Percentiles rank a stretch among this genome's conserved stretches.
Conservation (phyloP, 2,888 invertebrate species). For the Thymelicus sylvestris region DNA sequence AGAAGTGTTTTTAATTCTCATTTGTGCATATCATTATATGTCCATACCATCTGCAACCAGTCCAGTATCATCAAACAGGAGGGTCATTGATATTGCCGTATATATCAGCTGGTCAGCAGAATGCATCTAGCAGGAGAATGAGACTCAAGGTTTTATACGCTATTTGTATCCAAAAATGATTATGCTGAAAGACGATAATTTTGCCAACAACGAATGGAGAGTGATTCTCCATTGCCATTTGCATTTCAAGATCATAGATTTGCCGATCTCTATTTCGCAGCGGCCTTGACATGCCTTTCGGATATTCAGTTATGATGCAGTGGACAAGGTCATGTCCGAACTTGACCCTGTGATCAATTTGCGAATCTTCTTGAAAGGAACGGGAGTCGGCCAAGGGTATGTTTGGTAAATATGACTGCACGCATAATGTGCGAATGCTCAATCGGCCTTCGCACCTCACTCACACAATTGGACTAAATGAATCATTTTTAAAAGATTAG, state of each 20-base stretch:
- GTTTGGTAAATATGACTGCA: slow-evolving; percentile 26
- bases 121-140: too few species aligned
- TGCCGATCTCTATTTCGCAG: slow-evolving; percentile 4
- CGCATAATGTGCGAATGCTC: not conserved
- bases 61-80: too few species aligned
- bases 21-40: too few species aligned
- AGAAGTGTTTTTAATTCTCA: too few species aligned
- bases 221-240: not conserved
- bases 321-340: slow-evolving; percentile 14
- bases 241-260: slow-evolving; percentile 20
- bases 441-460: not conserved
- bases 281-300: slow-evolving; percentile 22
- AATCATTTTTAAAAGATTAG: not conserved
- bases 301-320: slow-evolving; percentile 20
- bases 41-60: too few species aligned
- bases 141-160: too few species aligned
- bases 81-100: too few species aligned
- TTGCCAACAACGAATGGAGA: too few species aligned
- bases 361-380: not conserved
- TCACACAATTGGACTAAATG: not conserved
- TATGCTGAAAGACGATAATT: too few species aligned
- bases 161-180: too few species aligned
- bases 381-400: slow-evolving; percentile 26
- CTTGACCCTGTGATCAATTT: slow-evolving; percentile 19
- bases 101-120: too few species aligned